phyloP scores from a whole-genome alignment of 2,888 invertebrate genomes.

The Noctua janthe region DNA sequence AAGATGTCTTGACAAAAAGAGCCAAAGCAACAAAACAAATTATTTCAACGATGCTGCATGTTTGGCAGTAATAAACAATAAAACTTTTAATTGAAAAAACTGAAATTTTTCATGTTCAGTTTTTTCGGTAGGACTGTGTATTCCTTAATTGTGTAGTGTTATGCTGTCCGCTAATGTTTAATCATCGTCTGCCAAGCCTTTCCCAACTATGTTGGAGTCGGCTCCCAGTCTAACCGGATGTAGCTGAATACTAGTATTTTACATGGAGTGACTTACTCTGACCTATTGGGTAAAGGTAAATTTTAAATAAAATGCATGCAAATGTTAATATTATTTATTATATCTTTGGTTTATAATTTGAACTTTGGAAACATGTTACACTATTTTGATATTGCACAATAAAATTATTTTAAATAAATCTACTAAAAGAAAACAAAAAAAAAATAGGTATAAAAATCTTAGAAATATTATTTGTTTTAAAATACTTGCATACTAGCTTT shows the following conservation, averaged over 20 bases:
- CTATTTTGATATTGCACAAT: conserved; percentile 38
- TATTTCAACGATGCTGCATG: not conserved
- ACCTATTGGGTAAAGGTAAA: not conserved
- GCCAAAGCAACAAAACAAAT: not conserved
- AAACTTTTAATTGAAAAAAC: not conserved
- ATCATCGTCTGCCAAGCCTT: not conserved
- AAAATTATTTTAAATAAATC: conserved; percentile 4
- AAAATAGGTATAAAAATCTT: not conserved
- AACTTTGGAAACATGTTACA: conserved; percentile 45
- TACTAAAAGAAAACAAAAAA: conserved; percentile 12
- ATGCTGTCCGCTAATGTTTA: not conserved
- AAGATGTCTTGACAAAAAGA: not conserved
- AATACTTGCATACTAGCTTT: conserved; percentile 7
- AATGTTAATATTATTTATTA: conserved; percentile 7
- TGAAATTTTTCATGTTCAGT: not conserved
- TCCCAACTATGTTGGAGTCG: not conserved
- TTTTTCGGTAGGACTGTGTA: too few species aligned
- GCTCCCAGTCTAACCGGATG: not conserved
- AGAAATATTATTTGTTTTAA: not conserved
- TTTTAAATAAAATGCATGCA: conserved; percentile 19
- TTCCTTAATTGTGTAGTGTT: not conserved
- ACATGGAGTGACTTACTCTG: not conserved
- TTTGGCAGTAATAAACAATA: not conserved
- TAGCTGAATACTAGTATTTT: not conserved
- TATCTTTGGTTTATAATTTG: conserved; percentile 53